Evolutionary conservation across 2,888 invertebrate genomes (phyloP).

Genomic region (Ischnus inquisitorius): DNA sequence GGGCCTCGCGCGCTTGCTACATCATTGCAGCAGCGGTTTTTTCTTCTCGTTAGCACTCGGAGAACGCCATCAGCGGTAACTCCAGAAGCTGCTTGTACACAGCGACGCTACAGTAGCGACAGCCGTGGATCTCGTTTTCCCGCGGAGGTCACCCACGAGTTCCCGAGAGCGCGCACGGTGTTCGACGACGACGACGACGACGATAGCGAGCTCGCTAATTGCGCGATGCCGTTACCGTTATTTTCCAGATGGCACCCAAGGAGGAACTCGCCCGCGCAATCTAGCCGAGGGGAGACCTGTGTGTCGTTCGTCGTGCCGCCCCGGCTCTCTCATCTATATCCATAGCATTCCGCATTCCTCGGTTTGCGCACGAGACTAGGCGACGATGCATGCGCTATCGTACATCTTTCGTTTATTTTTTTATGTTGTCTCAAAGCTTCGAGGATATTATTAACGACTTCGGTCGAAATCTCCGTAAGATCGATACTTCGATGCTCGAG

Average conservation of each 20-base stretch:
- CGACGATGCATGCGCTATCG: neutral
- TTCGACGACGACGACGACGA: constrained; percentile 55
- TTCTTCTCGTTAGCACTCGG: constrained; percentile 64
- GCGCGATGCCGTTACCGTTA: constrained; percentile 80
- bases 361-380: neutral
- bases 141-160: constrained; percentile 77
- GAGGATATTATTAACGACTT: no score
- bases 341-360: constrained; percentile 46
- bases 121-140: constrained; percentile 75
- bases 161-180: constrained; percentile 27
- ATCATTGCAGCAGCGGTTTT: constrained; percentile 60
- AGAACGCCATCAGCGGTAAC: constrained; percentile 44
- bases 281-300: constrained; percentile 41
- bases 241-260: constrained; percentile 78
- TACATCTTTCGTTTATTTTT: constrained; percentile 11
- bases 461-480: neutral
- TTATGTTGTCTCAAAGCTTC: neutral
- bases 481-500: no score
- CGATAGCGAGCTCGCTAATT: constrained; percentile 77
- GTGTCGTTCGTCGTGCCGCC: constrained; percentile 70
- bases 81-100: neutral
- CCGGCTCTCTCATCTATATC: constrained; percentile 59
- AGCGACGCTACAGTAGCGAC: constrained; percentile 17
- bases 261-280: constrained; percentile 16
- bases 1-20: constrained; percentile 41